A percentile compares a stretch with the other conserved stretches of the same genome.
Evolutionary conservation across 2,888 invertebrate genomes (phyloP).

Genomic region (Apodemia mormo): DNA sequence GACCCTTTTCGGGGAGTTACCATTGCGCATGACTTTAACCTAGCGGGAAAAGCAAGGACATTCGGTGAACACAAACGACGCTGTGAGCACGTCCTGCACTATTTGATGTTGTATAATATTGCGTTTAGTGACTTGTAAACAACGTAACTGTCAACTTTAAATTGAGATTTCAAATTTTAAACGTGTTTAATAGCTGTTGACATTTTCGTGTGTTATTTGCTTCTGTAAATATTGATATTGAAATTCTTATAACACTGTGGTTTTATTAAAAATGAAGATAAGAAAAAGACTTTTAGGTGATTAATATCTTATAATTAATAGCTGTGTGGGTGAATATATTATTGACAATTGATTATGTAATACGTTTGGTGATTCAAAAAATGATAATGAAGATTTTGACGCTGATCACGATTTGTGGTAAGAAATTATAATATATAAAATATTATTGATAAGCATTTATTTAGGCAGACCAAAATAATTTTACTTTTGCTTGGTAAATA

Average conservation of each 20-base stretch:
- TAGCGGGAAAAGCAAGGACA: slow-evolving; percentile 77
- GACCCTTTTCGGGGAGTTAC: slow-evolving; percentile 65
- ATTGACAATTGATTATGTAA: slow-evolving; percentile 44
- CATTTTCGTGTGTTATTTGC: background rate
- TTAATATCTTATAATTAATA: slow-evolving; percentile 33
- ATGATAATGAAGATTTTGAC: slow-evolving; percentile 64
- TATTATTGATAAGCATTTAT: background rate
- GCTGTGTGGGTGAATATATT: slow-evolving; percentile 41
- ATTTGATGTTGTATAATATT: slow-evolving; percentile 59
- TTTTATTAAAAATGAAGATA: slow-evolving; percentile 29
- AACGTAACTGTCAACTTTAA: slow-evolving; percentile 35
- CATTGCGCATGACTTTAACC: slow-evolving; percentile 74
- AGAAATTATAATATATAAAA: slow-evolving; percentile 38
- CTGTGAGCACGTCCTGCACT: slow-evolving; percentile 50
- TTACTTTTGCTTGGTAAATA: background rate
- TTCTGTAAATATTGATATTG: background rate
- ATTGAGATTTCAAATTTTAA: slow-evolving; percentile 27
- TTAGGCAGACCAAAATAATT: background rate
- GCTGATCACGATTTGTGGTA: slow-evolving; percentile 67
- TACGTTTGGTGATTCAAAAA: slow-evolving; percentile 38
- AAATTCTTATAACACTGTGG: background rate
- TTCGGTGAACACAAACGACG: slow-evolving; percentile 53
- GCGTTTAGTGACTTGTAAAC: slow-evolving; percentile 60
- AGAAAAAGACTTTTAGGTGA: slow-evolving; percentile 29
- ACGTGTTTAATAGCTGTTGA: background rate